Base-by-base conservation (phyloP, 30 jellyfish, hydroid and myxozoan species). In the Aurelia sp. region DNA sequence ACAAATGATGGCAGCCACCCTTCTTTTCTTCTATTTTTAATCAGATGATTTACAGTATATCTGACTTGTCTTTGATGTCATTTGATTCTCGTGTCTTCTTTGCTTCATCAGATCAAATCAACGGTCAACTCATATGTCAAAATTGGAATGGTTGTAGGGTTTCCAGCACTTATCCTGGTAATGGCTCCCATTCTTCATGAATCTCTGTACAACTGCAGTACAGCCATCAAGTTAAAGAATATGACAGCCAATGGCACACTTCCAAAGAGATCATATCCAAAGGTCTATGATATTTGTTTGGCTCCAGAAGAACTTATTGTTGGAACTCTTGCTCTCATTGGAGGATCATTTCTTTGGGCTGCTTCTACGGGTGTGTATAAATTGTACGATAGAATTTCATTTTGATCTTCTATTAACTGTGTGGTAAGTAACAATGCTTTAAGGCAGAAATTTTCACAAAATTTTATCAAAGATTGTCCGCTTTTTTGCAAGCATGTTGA, bases 301-400 rank as follows among this genome's bases (percentile, higher is more conserved):
- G 22, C 35, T 1, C 74, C 80, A 15, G 65, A 35, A 20, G 95
- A 84, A 22, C 47, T 84, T 3, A 33, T 60, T 19, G 51, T 31
- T 30, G 95, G 96, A n/a, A 55, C 82, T n/a, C 41, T 84, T 16
- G 86, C 95, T 12, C 64, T 84, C 31, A 23, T 75, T 15, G 21
- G 52, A 63, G 97, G 92, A 4, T 71, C 95, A 0, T 23, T 83
- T 19, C 74, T 90, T 4, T 90, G 97, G 97, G 95, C 92, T 20
- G 74, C 78, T 4, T 82, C 92, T 13, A 51, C 95, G 84, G 91
- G 97, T 90, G 37, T 16, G 90, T 58, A 0, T 19, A 41, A 12
- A 1, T n/a, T 0, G 27, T 8, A 3, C 0, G 2, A 27, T 19
- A 3, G 35, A 17, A 13, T 35, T 22, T 59, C n/a, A 47, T 22